Percentiles rank a stretch among this genome's conserved stretches.
Conservation (phyloP, 2,797 vertebrate species). For the Urosaurus nigricauda region DNA sequence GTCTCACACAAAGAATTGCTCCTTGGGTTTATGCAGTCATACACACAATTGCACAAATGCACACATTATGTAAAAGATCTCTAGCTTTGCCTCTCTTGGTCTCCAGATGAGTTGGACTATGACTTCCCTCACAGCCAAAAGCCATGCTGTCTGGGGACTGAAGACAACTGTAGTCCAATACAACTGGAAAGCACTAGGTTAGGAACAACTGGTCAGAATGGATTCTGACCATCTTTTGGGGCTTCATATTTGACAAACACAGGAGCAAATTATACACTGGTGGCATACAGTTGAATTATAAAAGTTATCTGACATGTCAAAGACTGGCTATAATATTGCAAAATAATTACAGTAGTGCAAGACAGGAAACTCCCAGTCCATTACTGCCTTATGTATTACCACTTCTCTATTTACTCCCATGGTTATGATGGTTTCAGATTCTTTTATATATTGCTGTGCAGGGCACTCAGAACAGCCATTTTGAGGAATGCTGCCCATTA, state of each 20-base stretch:
- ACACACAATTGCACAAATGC: neutral
- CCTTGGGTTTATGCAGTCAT: neutral
- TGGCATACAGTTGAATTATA: neutral
- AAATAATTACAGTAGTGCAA: neutral
- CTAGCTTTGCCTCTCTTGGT: too few species aligned
- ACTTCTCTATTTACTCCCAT: neutral
- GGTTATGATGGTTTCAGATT: slow-evolving; percentile 26
- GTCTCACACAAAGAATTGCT: neutral
- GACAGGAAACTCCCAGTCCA: slow-evolving; percentile 2
- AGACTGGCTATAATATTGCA: neutral
- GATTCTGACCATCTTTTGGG: neutral
- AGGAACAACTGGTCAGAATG: neutral
- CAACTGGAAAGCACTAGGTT: neutral
- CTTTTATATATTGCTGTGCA: slow-evolving; percentile 36
- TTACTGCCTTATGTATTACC: neutral
- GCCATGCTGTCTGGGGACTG: neutral
- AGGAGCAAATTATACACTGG: neutral
- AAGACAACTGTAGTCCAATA: too few species aligned
- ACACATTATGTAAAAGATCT: too few species aligned
- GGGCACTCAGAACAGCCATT: slow-evolving; percentile 42
- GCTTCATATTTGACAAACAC: neutral
- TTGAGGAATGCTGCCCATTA: slow-evolving; percentile 37
- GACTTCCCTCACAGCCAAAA: neutral
- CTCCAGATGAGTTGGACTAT: neutral
- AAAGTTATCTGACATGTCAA: neutral